A percentile compares a stretch with the other conserved stretches of the same genome.
These are phyloP conservation scores for Scarus forsteni DNA, from an alignment of 2,797 vertebrate species.

Conservation along the genomic window DNA sequence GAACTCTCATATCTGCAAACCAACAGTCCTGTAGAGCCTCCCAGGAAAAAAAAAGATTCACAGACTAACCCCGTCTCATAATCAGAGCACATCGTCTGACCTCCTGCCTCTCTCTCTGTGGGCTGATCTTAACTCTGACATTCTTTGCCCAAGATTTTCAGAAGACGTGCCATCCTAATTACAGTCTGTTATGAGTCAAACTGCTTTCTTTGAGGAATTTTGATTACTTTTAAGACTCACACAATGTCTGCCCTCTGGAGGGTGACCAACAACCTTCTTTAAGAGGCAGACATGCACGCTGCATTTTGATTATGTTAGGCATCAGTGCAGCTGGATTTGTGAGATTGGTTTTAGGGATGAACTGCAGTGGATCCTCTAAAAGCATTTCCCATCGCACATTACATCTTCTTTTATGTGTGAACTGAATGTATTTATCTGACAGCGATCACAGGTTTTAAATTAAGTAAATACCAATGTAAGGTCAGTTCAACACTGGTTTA, in stretches of 20 bases:
- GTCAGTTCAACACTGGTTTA: no score
- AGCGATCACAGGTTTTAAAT: no score
- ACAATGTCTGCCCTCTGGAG: conserved; percentile 27
- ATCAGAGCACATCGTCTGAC: conserved; percentile 28
- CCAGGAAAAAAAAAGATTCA: conserved; percentile 36
- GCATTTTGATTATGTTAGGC: conserved; percentile 44
- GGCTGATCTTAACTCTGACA: conserved; percentile 31
- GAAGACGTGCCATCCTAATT: conserved; percentile 42
- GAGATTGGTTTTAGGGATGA: no score
- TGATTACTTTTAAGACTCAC: conserved; percentile 38
- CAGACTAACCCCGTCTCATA: conserved; percentile 32
- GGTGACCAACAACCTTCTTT: conserved; percentile 44
- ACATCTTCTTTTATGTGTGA: no score
- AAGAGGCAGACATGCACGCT: conserved; percentile 34
- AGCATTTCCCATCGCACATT: no score
- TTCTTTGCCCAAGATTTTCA: conserved; percentile 23
- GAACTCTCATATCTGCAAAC: conserved; percentile 22
- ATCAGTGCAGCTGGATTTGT: neutral
- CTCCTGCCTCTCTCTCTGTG: conserved; percentile 25
- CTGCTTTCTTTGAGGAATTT: conserved; percentile 45
- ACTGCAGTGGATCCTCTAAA: no score
- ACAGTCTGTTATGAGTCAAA: conserved; percentile 51
- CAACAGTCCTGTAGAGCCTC: conserved; percentile 37
- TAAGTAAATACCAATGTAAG: no score
- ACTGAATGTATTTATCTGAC: no score